Evolutionary conservation across 2,797 vertebrate genomes (phyloP).

Genomic region (Coranthus polyacanthus): DNA sequence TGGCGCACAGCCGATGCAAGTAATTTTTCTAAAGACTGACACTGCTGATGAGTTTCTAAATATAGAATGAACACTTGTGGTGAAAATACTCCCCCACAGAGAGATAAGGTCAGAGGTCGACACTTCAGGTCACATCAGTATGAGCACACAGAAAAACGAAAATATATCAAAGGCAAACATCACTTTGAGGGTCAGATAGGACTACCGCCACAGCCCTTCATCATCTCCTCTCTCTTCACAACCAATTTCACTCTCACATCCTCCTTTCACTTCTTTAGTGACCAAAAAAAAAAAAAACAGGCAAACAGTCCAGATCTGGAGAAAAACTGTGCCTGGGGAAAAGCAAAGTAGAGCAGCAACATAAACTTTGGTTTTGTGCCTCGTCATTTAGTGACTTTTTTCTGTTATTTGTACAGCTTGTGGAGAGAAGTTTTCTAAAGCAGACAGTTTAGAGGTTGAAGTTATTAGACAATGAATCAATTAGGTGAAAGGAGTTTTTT

Average conservation of each 20-base stretch:
- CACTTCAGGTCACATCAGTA: slow-evolving; percentile 45
- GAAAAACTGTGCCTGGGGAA: slow-evolving; percentile 30
- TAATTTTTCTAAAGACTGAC: slow-evolving; percentile 17
- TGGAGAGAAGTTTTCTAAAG: neutral
- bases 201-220: slow-evolving; percentile 55
- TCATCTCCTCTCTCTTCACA: slow-evolving; percentile 55
- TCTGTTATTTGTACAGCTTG: neutral
- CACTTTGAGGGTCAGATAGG: slow-evolving; percentile 53
- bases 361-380: slow-evolving; percentile 4
- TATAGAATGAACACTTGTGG: slow-evolving; percentile 27
- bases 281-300: too few species aligned
- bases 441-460: too few species aligned
- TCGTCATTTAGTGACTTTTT: neutral
- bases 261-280: slow-evolving; percentile 42
- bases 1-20: slow-evolving; percentile 1
- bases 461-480: too few species aligned
- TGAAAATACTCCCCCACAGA: slow-evolving; percentile 38
- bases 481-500: too few species aligned
- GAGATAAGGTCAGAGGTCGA: slow-evolving; percentile 56
- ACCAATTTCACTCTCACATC: slow-evolving; percentile 61
- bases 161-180: slow-evolving; percentile 61
- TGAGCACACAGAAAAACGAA: slow-evolving; percentile 46
- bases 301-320: slow-evolving; percentile 49
- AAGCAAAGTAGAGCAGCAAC: slow-evolving; percentile 24
- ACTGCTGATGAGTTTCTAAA: slow-evolving; percentile 29